Percentiles rank a stretch among this genome's conserved stretches.
Conservation (phyloP, 2,797 vertebrate species). For the Sorex maritimensis region DNA sequence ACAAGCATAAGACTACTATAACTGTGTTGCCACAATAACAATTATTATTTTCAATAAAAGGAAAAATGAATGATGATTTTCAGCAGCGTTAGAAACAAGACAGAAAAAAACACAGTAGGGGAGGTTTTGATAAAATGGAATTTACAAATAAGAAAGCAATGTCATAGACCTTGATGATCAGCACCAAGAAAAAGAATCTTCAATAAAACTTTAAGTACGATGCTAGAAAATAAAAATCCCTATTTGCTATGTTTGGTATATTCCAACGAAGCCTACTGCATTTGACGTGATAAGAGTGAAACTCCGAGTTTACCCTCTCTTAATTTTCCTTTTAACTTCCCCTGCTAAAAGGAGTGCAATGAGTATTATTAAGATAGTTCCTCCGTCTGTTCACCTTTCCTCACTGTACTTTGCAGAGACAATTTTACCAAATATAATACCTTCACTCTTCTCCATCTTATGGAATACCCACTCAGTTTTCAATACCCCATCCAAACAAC, state of each 20-base stretch:
- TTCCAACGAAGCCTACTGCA: neutral
- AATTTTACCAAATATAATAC: too few relatives aligned
- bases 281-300: neutral
- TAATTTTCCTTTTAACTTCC: neutral
- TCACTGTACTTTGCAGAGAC: neutral
- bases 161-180: neutral
- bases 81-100: neutral
- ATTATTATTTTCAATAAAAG: too few relatives aligned
- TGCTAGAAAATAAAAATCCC: neutral
- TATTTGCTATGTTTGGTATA: neutral
- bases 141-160: neutral
- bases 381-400: neutral
- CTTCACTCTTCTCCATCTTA: neutral
- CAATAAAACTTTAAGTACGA: neutral
- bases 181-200: neutral
- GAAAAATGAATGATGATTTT: too few relatives aligned
- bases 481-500: neutral
- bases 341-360: neutral
- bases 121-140: slow-evolving; percentile 15
- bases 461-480: neutral
- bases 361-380: neutral
- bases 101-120: neutral
- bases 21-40: too few relatives aligned
- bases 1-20: too few relatives aligned
- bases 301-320: neutral